Evolutionary conservation across 37 sponge, comb jelly and placozoan species (phyloP).

Genomic region (Beroe forskalii): DNA sequence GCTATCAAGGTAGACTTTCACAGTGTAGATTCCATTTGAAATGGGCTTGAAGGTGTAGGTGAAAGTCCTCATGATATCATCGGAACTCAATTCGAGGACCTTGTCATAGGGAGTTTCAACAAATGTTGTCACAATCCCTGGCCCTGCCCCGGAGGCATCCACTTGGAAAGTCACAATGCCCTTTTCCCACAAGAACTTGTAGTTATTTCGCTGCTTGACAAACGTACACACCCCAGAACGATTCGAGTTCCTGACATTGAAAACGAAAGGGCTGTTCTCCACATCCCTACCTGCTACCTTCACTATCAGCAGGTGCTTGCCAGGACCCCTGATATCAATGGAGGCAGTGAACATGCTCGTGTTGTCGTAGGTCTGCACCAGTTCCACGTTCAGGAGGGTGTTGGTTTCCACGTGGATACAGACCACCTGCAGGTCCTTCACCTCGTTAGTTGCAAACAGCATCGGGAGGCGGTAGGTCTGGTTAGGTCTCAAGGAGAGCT

Average conservation of each 20-base stretch:
- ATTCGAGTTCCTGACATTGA: not conserved
- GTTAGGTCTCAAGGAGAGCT: not conserved
- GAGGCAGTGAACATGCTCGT: not conserved
- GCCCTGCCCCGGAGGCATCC: constrained; percentile 6
- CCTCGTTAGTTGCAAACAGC: not conserved
- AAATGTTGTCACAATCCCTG: not conserved
- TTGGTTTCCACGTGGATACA: constrained; percentile 27
- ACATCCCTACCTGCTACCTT: not conserved
- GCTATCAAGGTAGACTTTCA: not conserved
- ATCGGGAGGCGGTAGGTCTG: not conserved
- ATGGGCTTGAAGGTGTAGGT: not conserved
- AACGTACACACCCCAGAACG: constrained; percentile 18
- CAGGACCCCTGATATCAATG: not conserved
- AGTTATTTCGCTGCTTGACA: not conserved
- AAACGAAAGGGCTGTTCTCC: constrained; percentile 1
- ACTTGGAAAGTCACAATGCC: not conserved
- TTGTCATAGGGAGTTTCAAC: not conserved
- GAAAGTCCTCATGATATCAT: not conserved
- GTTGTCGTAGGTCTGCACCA: not conserved
- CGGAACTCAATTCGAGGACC: not conserved
- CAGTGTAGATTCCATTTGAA: not conserved
- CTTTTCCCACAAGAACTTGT: not conserved
- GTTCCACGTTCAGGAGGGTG: not conserved
- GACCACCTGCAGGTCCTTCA: not conserved
- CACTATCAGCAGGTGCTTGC: constrained; percentile 3